phyloP scores from a whole-genome alignment of 2,797 vertebrate genomes.

The Somateria mollissima region DNA sequence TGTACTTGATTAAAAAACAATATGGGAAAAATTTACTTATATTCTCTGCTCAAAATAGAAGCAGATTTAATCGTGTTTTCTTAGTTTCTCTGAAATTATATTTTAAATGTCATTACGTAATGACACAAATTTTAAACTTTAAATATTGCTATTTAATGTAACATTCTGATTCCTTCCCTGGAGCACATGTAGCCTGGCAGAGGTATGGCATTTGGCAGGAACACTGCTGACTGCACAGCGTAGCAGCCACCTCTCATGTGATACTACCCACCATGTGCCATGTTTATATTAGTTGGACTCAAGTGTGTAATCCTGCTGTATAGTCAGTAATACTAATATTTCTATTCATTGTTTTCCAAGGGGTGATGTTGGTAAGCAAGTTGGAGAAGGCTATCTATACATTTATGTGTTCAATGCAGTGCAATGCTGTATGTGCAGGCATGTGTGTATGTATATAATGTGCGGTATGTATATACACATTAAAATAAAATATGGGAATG shows the following conservation, averaged over 20 bases:
- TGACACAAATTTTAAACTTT: background rate
- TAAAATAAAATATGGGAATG: background rate
- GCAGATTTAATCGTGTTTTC: background rate
- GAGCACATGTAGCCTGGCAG: background rate
- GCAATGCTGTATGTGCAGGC: background rate
- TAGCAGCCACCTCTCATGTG: background rate
- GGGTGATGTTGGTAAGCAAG: background rate
- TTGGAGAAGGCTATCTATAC: background rate
- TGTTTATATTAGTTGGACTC: background rate
- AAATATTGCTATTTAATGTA: background rate
- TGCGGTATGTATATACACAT: background rate
- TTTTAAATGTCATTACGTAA: background rate
- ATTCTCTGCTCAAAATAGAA: background rate
- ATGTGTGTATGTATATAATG: background rate
- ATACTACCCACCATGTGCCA: background rate
- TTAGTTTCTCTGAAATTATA: background rate
- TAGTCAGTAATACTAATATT: background rate
- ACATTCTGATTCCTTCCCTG: background rate
- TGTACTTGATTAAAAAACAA: background rate
- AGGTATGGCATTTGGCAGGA: background rate
- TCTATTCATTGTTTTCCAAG: background rate
- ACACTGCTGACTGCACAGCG: fast-evolving
- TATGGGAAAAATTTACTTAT: background rate
- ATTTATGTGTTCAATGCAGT: background rate
- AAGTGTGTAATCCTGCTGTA: background rate